Evolutionary conservation across 2,797 vertebrate genomes (phyloP).

Genomic region (Falco columbarius): DNA sequence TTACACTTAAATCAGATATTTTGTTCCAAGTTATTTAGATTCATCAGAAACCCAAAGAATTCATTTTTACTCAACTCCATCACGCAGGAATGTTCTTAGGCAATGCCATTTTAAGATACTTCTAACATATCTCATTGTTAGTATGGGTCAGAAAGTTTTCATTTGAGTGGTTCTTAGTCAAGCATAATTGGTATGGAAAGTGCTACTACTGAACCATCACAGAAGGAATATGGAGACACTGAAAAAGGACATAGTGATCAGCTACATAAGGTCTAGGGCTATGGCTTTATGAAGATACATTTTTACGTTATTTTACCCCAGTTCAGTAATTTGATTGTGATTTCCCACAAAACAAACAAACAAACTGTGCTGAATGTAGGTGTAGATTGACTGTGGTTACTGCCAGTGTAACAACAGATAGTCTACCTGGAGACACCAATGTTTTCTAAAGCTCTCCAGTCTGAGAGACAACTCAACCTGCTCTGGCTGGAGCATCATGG

Average conservation of each 20-base stretch:
- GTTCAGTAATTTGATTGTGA: background rate
- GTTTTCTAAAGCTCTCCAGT: background rate
- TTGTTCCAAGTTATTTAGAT: background rate
- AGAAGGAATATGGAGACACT: background rate
- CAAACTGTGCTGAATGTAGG: background rate
- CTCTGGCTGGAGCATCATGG: rapidly evolving
- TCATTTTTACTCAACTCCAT: background rate
- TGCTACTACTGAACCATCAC: background rate
- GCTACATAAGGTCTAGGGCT: background rate
- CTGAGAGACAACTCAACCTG: background rate
- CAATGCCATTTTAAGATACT: background rate
- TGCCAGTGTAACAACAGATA: background rate
- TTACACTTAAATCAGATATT: background rate
- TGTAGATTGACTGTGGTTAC: background rate
- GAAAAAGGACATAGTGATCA: background rate
- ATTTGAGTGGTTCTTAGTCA: background rate
- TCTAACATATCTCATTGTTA: background rate
- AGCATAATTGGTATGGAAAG: background rate
- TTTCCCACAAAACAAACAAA: background rate
- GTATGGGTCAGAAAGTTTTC: background rate
- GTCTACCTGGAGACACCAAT: background rate
- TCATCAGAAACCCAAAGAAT: background rate
- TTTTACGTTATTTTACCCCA: background rate
- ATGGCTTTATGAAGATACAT: background rate
- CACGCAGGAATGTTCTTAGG: background rate